Evolutionary conservation across 2,888 invertebrate species (phyloP), one percentile per base, ranked within the genome.

Genomic region (Xestoiulus laeticollis): DNA sequence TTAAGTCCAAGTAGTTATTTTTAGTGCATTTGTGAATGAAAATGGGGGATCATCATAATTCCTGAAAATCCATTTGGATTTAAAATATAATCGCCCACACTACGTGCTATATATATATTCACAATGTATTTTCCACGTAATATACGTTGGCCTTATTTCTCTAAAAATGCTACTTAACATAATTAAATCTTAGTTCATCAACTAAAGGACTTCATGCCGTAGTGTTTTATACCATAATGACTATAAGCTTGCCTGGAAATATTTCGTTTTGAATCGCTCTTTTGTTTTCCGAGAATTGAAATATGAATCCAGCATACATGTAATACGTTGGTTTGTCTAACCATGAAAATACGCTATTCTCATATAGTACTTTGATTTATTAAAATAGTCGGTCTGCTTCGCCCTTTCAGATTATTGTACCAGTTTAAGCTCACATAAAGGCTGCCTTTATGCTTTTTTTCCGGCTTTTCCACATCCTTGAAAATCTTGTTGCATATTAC

Each of bases 121-220:
- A 8, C 68, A 26, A 26, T 26, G 68, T 68, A 68, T 68, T 68
- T 26, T 78, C 30, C 16, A 16, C 30, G 4, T 78, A 30, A 78
- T 30, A 78, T 78, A 30, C 26, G 30, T 26, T 16, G 59, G 30
- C 30, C 30, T 30, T 16, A 78, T 78, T 30, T 78, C 59, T 78
- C 78, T n/a, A 12, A 14, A 68, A 78, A 78, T 16, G 30, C 30
- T 30, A 78, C 78, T 30, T 78, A 26, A 26, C 78, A 30, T 78
- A 78, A 78, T 30, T 30, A 78, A 78, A 78, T 78, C 30, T 30
- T 30, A 30, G 78, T 78, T 78, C 78, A 78, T 78, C 30, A 78
- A 78, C 78, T 30, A 78, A 78, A 78, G 30, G 78, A 78, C 78
- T 30, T 30, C 12, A 78, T 1, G 78, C 30, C 78, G 78, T 30